phyloP scores from a whole-genome alignment of 2,888 invertebrate species.

The Andrena minutula region DNA sequence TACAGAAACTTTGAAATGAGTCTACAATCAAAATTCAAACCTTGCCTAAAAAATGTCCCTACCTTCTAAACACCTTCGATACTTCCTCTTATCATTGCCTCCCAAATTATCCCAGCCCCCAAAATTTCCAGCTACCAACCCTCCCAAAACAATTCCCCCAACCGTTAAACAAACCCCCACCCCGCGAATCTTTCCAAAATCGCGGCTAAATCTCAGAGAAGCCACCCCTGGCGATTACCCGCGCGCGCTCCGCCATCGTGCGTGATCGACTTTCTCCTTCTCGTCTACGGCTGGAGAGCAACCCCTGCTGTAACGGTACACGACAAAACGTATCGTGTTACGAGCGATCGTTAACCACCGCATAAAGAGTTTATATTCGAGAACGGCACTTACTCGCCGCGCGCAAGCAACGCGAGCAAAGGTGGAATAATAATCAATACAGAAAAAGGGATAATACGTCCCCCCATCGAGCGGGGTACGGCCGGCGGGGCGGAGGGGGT shows the following conservation, averaged over 20 bases:
- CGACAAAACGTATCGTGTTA: conserved; percentile 82
- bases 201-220: conserved; percentile 22
- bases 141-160: background rate
- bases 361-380: conserved; percentile 75
- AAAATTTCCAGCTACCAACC: background rate
- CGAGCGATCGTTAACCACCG: conserved; percentile 81
- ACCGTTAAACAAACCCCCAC: background rate
- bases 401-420: conserved; percentile 48
- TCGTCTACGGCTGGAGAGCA: conserved; percentile 71
- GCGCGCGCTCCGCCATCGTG: conserved; percentile 27
- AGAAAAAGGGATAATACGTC: conserved; percentile 56
- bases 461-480: conserved; percentile 39
- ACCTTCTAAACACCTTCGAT: background rate
- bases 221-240: conserved; percentile 32
- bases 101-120: background rate
- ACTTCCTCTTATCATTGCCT: background rate
- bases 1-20: background rate
- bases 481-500: background rate
- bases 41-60: background rate
- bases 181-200: conserved; percentile 4
- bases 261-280: conserved; percentile 78
- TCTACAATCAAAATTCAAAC: no score
- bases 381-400: conserved; percentile 70
- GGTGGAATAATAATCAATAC: conserved; percentile 72
- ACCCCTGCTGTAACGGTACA: conserved; percentile 79